Conservation (phyloP, 2,113 vertebrate genomes). For the Catagonus wagneri region DNA sequence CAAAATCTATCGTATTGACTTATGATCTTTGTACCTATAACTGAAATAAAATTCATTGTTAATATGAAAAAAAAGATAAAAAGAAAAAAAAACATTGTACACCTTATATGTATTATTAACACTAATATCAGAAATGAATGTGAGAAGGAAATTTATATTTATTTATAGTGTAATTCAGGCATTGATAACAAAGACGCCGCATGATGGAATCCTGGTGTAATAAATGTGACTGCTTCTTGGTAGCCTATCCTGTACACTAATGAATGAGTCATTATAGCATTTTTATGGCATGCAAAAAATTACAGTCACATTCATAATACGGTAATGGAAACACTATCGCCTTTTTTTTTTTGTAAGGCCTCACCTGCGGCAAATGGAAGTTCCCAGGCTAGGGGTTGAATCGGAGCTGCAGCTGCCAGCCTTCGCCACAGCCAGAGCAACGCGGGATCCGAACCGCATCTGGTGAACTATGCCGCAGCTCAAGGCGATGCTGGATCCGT, state of each 20-base stretch:
- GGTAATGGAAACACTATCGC: neutral
- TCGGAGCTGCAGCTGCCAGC: too few species aligned
- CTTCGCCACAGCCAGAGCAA: too few species aligned
- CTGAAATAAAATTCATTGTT: too few species aligned
- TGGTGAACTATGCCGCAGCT: too few species aligned
- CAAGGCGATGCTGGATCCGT: too few species aligned
- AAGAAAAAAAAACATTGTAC: neutral
- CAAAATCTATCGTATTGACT: too few species aligned
- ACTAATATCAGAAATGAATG: neutral
- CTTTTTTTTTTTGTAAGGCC: neutral
- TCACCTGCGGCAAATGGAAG: too few species aligned
- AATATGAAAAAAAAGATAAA: too few species aligned
- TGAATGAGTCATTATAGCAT: fast-evolving
- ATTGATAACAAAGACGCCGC: neutral
- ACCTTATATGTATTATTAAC: neutral
- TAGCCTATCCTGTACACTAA: neutral
- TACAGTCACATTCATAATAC: neutral
- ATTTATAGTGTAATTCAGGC: neutral
- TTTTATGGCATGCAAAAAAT: neutral
- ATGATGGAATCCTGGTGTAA: neutral
- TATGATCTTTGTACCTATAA: too few species aligned
- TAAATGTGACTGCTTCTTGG: neutral
- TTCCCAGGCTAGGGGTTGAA: too few species aligned
- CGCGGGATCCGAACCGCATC: too few species aligned
- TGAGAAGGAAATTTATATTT: neutral